A percentile compares a stretch with the other conserved stretches of the same genome.
Evolutionary conservation across 2,888 invertebrate species (phyloP).

Genomic region (Xylota segnis): DNA sequence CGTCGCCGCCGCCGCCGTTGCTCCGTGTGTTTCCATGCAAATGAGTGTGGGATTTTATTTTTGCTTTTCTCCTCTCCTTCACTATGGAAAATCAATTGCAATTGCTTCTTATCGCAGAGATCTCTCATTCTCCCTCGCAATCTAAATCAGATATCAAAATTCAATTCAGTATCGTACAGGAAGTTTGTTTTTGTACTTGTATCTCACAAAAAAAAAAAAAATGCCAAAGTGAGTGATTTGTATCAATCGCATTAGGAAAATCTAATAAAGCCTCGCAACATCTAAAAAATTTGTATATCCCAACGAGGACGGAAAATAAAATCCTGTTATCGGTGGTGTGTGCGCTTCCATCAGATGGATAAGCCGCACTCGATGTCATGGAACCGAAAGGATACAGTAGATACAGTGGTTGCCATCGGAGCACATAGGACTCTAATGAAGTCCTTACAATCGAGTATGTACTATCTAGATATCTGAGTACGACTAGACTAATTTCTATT

Average conservation of each 20-base stretch:
- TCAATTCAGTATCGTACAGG: slow-evolving; percentile 48
- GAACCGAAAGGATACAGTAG: slow-evolving; percentile 15
- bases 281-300: slow-evolving; percentile 38
- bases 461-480: no score
- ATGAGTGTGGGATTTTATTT: slow-evolving; percentile 52
- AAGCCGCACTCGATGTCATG: slow-evolving; percentile 18
- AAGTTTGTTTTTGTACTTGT: slow-evolving; percentile 47
- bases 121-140: slow-evolving; percentile 11
- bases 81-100: slow-evolving; percentile 62
- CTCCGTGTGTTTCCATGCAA: slow-evolving; percentile 49
- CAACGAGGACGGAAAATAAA: slow-evolving; percentile 41
- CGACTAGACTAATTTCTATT: no score
- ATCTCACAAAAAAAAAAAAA: slow-evolving; percentile 37
- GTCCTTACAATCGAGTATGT: no score
- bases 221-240: slow-evolving; percentile 63
- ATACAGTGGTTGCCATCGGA: no score
- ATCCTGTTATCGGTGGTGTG: slow-evolving; percentile 31
- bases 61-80: neutral
- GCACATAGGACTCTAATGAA: no score
- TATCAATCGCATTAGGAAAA: slow-evolving; percentile 72
- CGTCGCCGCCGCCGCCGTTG: neutral
- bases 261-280: slow-evolving; percentile 54
- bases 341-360: slow-evolving; percentile 33
- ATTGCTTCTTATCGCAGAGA: slow-evolving; percentile 53
- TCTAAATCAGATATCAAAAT: slow-evolving; percentile 61